Conservation (phyloP, 2,888 invertebrate species). For the Chloroclysta siterata region DNA sequence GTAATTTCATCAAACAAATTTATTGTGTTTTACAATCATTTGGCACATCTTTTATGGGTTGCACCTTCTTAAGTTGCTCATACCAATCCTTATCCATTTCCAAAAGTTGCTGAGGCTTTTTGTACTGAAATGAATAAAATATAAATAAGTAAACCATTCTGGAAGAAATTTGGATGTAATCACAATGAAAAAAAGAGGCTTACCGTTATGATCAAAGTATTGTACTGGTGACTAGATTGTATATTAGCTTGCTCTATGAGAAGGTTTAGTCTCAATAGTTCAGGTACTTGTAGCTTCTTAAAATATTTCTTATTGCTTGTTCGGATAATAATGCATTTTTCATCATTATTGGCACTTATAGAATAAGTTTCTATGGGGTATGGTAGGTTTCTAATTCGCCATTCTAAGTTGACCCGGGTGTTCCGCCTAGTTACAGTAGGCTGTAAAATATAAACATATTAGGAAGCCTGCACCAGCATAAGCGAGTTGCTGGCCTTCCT, state of each 20-base stretch:
- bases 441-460: constrained; percentile 67
- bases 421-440: constrained; percentile 89
- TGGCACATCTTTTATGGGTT: constrained; percentile 74
- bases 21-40: constrained; percentile 78
- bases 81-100: constrained; percentile 88
- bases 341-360: constrained; percentile 87
- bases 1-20: constrained; percentile 19
- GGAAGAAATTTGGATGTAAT: too few relatives aligned
- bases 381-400: constrained; percentile 92
- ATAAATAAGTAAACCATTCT: background rate
- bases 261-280: constrained; percentile 87
- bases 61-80: constrained; percentile 72
- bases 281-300: constrained; percentile 89
- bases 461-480: too few relatives aligned
- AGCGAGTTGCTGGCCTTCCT: too few relatives aligned
- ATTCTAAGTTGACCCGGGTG: constrained; percentile 90
- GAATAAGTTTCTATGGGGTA: constrained; percentile 90
- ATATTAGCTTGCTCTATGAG: constrained; percentile 87
- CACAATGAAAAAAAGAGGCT: constrained; percentile 46
- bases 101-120: constrained; percentile 88
- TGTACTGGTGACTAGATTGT: constrained; percentile 88
- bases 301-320: constrained; percentile 94
- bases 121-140: constrained; percentile 84
- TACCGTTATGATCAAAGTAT: constrained; percentile 91
- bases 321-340: constrained; percentile 87